These are phyloP conservation scores for Drosophila micromelanica DNA, from an alignment of 1,140 invertebrate genomes.

Conservation along the genomic window DNA sequence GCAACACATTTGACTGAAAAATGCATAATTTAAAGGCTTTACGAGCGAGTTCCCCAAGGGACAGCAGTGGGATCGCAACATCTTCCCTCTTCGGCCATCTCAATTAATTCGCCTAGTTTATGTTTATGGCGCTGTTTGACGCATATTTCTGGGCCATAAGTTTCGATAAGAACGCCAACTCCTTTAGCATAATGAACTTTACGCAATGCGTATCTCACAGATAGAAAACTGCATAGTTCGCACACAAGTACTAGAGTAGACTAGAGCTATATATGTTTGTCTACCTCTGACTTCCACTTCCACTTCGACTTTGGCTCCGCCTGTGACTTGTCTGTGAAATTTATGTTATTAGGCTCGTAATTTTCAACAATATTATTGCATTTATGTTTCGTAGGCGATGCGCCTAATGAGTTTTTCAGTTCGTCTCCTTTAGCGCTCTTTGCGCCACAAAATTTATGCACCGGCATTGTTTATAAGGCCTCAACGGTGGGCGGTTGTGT, in stretches of 20 bases:
- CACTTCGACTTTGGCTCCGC: no score
- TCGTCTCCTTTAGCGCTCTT: constrained; percentile 29
- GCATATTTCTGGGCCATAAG: constrained; percentile 72
- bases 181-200: constrained; percentile 69
- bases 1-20: constrained; percentile 62
- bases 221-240: constrained; percentile 51
- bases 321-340: constrained; percentile 38
- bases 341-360: constrained; percentile 81
- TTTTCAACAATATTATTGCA: constrained; percentile 76
- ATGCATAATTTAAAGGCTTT: constrained; percentile 77
- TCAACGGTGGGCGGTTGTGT: constrained; percentile 34
- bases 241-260: neutral
- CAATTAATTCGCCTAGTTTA: constrained; percentile 82
- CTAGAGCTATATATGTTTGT: no score
- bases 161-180: constrained; percentile 59
- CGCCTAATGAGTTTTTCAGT: constrained; percentile 75
- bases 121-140: constrained; percentile 67
- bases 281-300: neutral
- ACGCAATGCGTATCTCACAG: constrained; percentile 77
- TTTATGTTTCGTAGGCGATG: constrained; percentile 76
- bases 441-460: constrained; percentile 51
- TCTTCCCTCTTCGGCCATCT: constrained; percentile 27
- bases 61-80: neutral
- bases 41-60: constrained; percentile 54
- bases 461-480: constrained; percentile 45